Evolutionary conservation across 2,888 invertebrate species (phyloP).

Genomic region (Drosophila koepferae): DNA sequence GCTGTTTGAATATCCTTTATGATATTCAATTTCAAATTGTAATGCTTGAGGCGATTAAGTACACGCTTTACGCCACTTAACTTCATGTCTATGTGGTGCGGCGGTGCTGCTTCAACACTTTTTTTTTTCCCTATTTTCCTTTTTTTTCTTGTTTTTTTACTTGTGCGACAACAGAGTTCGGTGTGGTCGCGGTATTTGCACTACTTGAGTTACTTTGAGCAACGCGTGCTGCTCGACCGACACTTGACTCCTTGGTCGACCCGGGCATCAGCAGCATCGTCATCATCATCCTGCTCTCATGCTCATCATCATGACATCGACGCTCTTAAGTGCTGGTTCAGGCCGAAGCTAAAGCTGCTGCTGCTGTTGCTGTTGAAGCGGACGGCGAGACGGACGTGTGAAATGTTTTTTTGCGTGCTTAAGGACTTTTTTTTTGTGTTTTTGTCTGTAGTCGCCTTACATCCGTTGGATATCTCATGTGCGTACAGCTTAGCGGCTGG

Average conservation of each 20-base stretch:
- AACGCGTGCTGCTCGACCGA: constrained; percentile 57
- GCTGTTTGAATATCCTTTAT: constrained; percentile 74
- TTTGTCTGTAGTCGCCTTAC: constrained; percentile 25
- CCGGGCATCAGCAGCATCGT: constrained; percentile 23
- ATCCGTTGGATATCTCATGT: constrained; percentile 60
- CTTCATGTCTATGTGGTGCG: constrained; percentile 64
- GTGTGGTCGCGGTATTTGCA: constrained; percentile 54
- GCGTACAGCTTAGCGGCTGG: constrained; percentile 69
- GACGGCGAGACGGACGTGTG: constrained; percentile 6
- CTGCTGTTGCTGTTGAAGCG: not conserved
- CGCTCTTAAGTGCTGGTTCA: not conserved
- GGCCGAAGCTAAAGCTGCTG: not conserved
- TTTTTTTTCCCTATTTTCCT: constrained; percentile 10
- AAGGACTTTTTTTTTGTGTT: constrained; percentile 61
- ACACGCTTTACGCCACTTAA: constrained; percentile 82
- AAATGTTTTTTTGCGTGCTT: constrained; percentile 61
- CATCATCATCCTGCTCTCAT: not conserved
- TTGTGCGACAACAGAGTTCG: constrained; percentile 11
- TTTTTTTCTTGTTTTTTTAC: not conserved
- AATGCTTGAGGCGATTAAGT: constrained; percentile 83
- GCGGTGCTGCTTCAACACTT: constrained; percentile 34
- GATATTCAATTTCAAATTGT: constrained; percentile 81
- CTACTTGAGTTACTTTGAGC: constrained; percentile 69
- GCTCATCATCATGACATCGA: constrained; percentile 1
- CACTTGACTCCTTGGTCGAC: constrained; percentile 65